Evolutionary conservation across 2,113 vertebrate species (phyloP).

Genomic region (Podilymbus podiceps): DNA sequence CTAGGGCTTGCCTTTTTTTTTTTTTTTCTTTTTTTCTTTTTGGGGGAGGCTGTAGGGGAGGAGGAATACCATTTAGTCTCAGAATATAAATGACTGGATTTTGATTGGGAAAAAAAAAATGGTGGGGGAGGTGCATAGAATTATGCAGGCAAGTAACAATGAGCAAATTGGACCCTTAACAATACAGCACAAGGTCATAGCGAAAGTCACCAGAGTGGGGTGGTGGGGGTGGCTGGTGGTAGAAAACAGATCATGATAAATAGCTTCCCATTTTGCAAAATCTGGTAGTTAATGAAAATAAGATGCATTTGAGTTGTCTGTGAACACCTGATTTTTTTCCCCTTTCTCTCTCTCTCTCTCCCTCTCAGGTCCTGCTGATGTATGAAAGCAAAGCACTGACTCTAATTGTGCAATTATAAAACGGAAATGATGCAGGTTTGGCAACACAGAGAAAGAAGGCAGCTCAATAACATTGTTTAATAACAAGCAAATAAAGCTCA

Average conservation of each 20-base stretch:
- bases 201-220: slow-evolving; percentile 86
- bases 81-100: slow-evolving; percentile 91
- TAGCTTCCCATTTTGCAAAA: slow-evolving; percentile 95
- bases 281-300: slow-evolving; percentile 91
- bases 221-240: slow-evolving; percentile 84
- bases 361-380: slow-evolving; percentile 85
- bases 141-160: slow-evolving; percentile 93
- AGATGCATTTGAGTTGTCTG: slow-evolving; percentile 79
- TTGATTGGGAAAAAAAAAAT: slow-evolving; percentile 68
- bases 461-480: slow-evolving; percentile 86
- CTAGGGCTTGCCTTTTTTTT: slow-evolving; percentile 34
- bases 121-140: slow-evolving; percentile 81
- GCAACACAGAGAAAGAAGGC: slow-evolving; percentile 81
- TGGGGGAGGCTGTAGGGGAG: slow-evolving; percentile 61
- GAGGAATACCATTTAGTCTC: slow-evolving; percentile 87
- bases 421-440: slow-evolving; percentile 90
- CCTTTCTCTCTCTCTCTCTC: slow-evolving; percentile 1
- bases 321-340: slow-evolving; percentile 74
- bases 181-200: slow-evolving; percentile 88
- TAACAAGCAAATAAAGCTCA: slow-evolving; percentile 86
- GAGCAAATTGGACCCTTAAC: slow-evolving; percentile 89
- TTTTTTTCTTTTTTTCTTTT: background rate
- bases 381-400: slow-evolving; percentile 91
- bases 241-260: slow-evolving; percentile 96
- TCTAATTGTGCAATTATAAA: slow-evolving; percentile 99